Evolutionary conservation across 53 echinoderm and acorn worm genomes (phyloP).

Genomic region (Glandiceps talaboti): DNA sequence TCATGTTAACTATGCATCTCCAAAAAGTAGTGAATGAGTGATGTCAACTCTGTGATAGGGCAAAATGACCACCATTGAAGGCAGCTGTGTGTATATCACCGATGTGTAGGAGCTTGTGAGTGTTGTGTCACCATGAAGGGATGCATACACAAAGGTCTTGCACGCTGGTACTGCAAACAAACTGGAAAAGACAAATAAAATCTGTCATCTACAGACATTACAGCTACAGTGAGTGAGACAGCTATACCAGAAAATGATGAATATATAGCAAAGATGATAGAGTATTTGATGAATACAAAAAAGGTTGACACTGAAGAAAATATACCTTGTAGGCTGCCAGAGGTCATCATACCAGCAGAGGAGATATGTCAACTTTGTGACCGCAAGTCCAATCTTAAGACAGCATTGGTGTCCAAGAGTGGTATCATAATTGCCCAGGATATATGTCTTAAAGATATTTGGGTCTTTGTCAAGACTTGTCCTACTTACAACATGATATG

Average conservation of each 20-base stretch:
- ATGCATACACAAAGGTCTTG: not conserved
- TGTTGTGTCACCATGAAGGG: not conserved
- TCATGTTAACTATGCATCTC: too few species aligned
- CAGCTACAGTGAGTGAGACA: not conserved
- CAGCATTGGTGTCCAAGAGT: not conserved
- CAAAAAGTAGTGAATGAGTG: too few species aligned
- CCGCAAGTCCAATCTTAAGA: not conserved
- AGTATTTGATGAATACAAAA: not conserved
- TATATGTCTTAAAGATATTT: not conserved
- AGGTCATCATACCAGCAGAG: not conserved
- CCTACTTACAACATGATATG: too few species aligned
- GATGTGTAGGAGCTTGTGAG: not conserved
- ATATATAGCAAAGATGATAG: not conserved
- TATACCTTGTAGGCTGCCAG: not conserved
- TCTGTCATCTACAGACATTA: not conserved
- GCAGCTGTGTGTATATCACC: too few species aligned
- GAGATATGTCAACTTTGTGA: not conserved
- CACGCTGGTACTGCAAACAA: not conserved
- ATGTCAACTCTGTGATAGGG: too few species aligned
- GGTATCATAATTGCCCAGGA: not conserved
- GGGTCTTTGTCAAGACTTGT: too few species aligned
- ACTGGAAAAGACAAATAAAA: not conserved
- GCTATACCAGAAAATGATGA: not conserved
- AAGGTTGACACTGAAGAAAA: not conserved
- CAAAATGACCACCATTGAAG: too few species aligned